Percentiles rank a stretch among this genome's conserved stretches.
phyloP scores from a whole-genome alignment of 37 sponge, comb jelly and placozoan genomes.

The Aplysina aerophoba region DNA sequence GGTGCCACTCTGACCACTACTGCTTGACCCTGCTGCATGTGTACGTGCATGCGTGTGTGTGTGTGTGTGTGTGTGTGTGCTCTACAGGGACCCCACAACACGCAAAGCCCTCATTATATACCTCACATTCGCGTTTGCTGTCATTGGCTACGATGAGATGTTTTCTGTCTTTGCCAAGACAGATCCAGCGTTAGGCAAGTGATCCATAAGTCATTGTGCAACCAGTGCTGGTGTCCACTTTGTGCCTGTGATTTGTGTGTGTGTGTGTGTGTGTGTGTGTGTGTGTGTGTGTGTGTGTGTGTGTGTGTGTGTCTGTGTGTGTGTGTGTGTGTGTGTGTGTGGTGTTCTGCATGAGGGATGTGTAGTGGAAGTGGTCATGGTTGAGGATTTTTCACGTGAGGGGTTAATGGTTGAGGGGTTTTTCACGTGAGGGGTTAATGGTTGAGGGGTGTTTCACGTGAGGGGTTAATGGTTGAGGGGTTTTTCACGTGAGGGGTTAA shows the following conservation, averaged over 20 bases:
- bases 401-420: too few species aligned
- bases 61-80: background rate
- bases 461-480: too few species aligned
- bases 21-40: too few species aligned
- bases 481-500: too few species aligned
- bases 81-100: slow-evolving; percentile 37
- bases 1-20: too few species aligned
- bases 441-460: too few species aligned
- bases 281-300: slow-evolving; percentile 28
- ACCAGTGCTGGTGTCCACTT: background rate
- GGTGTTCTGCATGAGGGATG: background rate
- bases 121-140: slow-evolving; percentile 60
- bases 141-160: slow-evolving; percentile 76
- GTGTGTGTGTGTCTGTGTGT: slow-evolving; percentile 28
- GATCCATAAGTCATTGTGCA: background rate
- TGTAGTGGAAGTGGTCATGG: too few species aligned
- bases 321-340: slow-evolving; percentile 20
- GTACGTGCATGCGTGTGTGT: too few species aligned
- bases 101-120: slow-evolving; percentile 42
- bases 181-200: slow-evolving; percentile 45
- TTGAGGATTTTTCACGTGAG: too few species aligned
- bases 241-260: background rate
- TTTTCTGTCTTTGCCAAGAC: slow-evolving; percentile 64
- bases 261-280: background rate
- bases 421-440: too few species aligned